phyloP scores from a whole-genome alignment of 2,797 vertebrate species.

The Cryptoblepharus egeriae region DNA sequence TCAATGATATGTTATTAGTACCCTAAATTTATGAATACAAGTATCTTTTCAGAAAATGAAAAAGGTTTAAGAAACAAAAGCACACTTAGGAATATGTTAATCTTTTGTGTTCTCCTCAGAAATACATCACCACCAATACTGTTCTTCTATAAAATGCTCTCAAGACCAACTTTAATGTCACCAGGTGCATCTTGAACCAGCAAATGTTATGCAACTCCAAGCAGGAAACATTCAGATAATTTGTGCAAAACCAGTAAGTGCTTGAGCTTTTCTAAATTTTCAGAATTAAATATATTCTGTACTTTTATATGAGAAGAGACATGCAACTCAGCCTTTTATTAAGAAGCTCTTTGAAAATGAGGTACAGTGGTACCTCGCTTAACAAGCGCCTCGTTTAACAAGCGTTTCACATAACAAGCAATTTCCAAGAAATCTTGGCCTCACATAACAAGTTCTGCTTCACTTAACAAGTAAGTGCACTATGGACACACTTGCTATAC shows the following conservation, averaged over 20 bases:
- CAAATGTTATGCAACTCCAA: neutral
- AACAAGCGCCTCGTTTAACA: no score
- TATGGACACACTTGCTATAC: no score
- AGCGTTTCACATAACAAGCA: no score
- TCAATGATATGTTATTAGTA: constrained; percentile 33
- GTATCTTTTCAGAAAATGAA: neutral
- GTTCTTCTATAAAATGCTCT: neutral
- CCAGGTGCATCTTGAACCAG: neutral
- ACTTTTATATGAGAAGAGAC: neutral
- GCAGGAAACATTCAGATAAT: neutral
- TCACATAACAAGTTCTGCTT: no score
- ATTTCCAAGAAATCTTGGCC: no score
- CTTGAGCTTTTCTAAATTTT: no score
- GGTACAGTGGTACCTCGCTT: no score
- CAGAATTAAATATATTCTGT: neutral
- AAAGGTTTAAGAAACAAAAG: neutral
- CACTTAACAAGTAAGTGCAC: no score
- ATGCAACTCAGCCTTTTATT: neutral
- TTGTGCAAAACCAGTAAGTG: no score
- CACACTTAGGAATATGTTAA: neutral
- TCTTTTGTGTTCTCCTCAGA: neutral
- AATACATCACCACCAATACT: neutral
- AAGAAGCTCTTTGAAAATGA: neutral
- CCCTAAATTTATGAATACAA: constrained; percentile 48
- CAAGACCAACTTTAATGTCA: neutral